Evolutionary conservation across 2,888 invertebrate species (phyloP), one percentile per base, ranked within the genome.

Genomic region (Amiota communis): DNA sequence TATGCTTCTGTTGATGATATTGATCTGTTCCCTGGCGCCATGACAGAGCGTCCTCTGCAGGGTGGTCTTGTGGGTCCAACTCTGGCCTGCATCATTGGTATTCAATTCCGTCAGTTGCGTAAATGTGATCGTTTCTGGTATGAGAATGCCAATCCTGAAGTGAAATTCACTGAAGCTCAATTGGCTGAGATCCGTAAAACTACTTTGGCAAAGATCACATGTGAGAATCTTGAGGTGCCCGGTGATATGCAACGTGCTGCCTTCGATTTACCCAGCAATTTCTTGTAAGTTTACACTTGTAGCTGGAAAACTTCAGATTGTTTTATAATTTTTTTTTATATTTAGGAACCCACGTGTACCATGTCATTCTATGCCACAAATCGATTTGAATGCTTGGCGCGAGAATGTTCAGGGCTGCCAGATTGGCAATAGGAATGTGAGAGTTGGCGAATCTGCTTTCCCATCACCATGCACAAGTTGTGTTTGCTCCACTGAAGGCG

Each of bases 41-140:
- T 98, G 94, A 95, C 97, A 81, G 95, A 96, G 88, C 91, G 95
- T 67, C 95, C 96, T 0, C 91, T 97, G 8, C 96, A 96, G 84
- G 98, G 98, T 8, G 98, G 97, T 8, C 90, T 97, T 0, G 95
- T 98, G 0, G 98, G 98, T 4, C 98, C 98, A 0, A 98, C 98
- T 0, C 95, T 98, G 86, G 97, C 97, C 13, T 95, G 97, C 87
- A 95, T 99, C 83, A 97, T 99, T 81, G 98, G 97, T 71, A 95
- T 96, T 70, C 98, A 98, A 90, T 98, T 98, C 91, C 91, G 96
- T 71, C 95, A 96, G 85, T 90, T 96, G 70, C 93, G 97, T 80
- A 96, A 96, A 86, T 98, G 98, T 86, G 99, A 99, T 91, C 91
- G 98, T 81, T 98, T 95, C 91, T 99, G 98, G 97, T 98, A 98